Percentiles rank a stretch among this genome's conserved stretches.
Evolutionary conservation across 2,888 invertebrate species (phyloP).

Genomic region (Colostygia pectinataria): DNA sequence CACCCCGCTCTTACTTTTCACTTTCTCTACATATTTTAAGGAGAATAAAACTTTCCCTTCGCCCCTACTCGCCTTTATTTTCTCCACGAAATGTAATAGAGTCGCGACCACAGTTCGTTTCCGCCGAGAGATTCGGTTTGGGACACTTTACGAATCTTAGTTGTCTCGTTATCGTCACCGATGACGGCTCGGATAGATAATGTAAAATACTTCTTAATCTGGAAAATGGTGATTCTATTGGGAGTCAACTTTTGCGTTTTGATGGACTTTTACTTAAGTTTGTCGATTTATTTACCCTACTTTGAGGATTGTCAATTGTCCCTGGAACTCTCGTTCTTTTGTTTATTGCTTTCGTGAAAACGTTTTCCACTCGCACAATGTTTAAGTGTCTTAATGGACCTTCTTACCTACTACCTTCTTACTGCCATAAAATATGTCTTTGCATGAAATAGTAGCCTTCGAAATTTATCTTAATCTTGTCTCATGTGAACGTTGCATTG

Average conservation of each 20-base stretch:
- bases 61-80: conserved; percentile 68
- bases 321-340: conserved; percentile 6
- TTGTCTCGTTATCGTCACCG: conserved; percentile 63
- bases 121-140: conserved; percentile 49
- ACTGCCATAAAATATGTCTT: background rate
- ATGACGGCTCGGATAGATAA: conserved; percentile 54
- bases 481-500: conserved; percentile 33
- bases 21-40: conserved; percentile 84
- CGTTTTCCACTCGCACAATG: background rate
- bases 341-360: background rate
- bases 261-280: conserved; percentile 32
- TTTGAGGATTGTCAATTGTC: conserved; percentile 24
- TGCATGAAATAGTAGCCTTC: too few relatives aligned
- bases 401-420: background rate
- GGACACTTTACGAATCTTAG: conserved; percentile 57
- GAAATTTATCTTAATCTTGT: background rate
- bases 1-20: conserved; percentile 78
- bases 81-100: conserved; percentile 64
- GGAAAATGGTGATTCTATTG: conserved; percentile 52
- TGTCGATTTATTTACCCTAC: conserved; percentile 28
- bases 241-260: conserved; percentile 54
- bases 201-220: conserved; percentile 62
- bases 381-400: background rate
- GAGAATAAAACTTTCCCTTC: conserved; percentile 80
- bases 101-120: conserved; percentile 52